phyloP scores from a whole-genome alignment of 2,113 vertebrate genomes.

The Podarcis raffonei region DNA sequence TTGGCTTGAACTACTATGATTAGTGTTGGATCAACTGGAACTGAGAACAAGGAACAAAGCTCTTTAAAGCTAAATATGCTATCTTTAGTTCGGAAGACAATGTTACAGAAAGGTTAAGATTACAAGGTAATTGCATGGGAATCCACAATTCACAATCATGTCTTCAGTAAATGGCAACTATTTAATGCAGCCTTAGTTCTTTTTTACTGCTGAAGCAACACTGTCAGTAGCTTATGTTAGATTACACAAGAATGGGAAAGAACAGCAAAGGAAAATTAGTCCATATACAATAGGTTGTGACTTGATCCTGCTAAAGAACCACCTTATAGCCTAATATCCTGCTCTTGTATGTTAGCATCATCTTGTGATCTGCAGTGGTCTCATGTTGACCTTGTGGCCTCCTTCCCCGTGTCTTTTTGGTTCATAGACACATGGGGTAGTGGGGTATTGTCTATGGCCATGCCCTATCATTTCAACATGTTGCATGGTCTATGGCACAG shows the following conservation, averaged over 20 bases:
- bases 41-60: constrained; percentile 68
- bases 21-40: constrained; percentile 94
- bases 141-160: background rate
- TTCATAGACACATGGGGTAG: background rate
- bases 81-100: background rate
- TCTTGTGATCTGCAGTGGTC: background rate
- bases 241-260: background rate
- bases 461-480: background rate
- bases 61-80: background rate
- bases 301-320: background rate
- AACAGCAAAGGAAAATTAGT: background rate
- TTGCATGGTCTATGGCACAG: background rate
- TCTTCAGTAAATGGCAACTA: background rate
- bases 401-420: background rate
- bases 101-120: background rate
- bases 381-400: background rate
- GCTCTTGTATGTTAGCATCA: background rate
- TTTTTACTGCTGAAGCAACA: background rate
- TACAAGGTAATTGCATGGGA: background rate
- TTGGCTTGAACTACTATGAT: constrained; percentile 95
- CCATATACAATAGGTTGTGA: background rate
- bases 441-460: background rate
- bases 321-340: background rate
- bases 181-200: background rate
- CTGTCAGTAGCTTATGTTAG: background rate